phyloP scores from a whole-genome alignment of 2,888 invertebrate genomes.

The Dynastes hyllus region DNA sequence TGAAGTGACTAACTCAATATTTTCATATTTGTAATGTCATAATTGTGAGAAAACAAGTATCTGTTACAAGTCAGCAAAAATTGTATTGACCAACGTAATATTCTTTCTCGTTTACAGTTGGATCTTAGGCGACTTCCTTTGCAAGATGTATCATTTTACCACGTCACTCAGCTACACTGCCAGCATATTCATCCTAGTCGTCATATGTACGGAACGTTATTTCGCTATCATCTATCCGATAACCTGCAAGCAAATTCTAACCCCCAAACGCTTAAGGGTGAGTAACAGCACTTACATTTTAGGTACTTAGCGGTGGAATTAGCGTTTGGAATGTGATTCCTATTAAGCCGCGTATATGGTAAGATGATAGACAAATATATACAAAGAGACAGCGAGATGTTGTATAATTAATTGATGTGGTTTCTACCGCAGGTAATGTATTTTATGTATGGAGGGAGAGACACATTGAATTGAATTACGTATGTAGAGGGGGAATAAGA shows the following conservation, averaged over 20 bases:
- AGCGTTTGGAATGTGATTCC: background rate
- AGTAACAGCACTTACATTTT: conserved; percentile 65
- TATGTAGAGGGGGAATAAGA: too few species aligned
- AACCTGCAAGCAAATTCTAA: conserved; percentile 87
- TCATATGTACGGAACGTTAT: conserved; percentile 90
- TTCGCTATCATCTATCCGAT: conserved; percentile 91
- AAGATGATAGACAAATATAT: background rate
- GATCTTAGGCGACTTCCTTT: conserved; percentile 89
- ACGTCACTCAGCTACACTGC: conserved; percentile 92
- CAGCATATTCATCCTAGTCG: conserved; percentile 91
- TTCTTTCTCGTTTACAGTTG: conserved; percentile 76
- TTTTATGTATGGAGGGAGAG: too few species aligned
- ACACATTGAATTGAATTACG: too few species aligned
- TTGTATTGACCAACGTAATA: background rate
- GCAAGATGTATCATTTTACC: conserved; percentile 93
- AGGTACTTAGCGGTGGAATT: conserved; percentile 32
- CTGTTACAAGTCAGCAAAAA: too few species aligned
- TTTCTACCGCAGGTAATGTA: too few species aligned
- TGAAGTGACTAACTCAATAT: too few species aligned
- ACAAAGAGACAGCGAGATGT: too few species aligned
- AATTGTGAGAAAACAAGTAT: too few species aligned
- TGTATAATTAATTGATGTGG: too few species aligned
- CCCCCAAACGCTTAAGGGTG: conserved; percentile 83
- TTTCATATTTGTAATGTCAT: too few species aligned
- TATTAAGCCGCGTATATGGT: background rate